These are phyloP conservation scores for Mythimna pallens DNA, from an alignment of 2,888 invertebrate species.

Conservation along the genomic window DNA sequence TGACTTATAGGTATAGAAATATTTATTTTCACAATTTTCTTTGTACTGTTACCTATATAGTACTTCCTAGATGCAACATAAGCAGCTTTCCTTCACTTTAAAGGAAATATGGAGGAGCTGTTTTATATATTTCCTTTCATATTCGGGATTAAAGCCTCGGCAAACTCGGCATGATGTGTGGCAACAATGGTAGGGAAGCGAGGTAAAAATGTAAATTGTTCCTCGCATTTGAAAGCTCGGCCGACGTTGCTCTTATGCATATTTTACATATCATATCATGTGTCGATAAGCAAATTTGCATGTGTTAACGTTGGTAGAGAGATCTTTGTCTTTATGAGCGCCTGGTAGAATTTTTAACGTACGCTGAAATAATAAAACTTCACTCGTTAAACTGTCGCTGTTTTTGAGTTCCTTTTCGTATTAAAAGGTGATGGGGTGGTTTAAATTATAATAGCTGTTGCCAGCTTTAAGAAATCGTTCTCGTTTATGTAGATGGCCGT, in stretches of 20 bases:
- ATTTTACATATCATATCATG: constrained; percentile 74
- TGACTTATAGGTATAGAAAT: not conserved
- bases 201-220: constrained; percentile 77
- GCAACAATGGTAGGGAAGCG: constrained; percentile 56
- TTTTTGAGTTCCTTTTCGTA: constrained; percentile 18
- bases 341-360: constrained; percentile 62
- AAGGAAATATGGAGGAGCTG: constrained; percentile 47
- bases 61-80: constrained; percentile 35
- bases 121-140: constrained; percentile 56
- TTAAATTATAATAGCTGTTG: constrained; percentile 39
- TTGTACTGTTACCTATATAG: constrained; percentile 3
- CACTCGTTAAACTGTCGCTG: constrained; percentile 22
- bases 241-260: constrained; percentile 68
- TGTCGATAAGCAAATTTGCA: constrained; percentile 76
- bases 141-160: constrained; percentile 46
- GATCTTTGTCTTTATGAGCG: constrained; percentile 57
- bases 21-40: constrained; percentile 5
- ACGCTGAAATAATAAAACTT: constrained; percentile 37
- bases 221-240: constrained; percentile 66
- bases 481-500: constrained; percentile 27
- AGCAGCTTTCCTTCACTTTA: constrained; percentile 42
- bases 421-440: constrained; percentile 34
- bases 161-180: constrained; percentile 15
- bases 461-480: constrained; percentile 27
- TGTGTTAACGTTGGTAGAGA: constrained; percentile 57